Conservation (phyloP, 2,888 invertebrate genomes). For the Xestia ashworthii region DNA sequence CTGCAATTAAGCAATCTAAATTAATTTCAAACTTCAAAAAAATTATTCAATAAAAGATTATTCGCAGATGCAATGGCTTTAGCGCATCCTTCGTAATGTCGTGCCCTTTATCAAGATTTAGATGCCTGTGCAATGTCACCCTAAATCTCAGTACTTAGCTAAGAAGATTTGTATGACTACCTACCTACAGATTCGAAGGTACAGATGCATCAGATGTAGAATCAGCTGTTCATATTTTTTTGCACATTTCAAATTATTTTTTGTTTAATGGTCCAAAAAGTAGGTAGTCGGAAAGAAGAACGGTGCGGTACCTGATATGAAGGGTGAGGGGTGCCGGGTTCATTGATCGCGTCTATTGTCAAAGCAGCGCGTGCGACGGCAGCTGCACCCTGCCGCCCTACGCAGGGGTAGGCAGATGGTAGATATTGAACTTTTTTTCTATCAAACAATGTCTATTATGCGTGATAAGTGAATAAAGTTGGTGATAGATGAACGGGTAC, state of each 20-base stretch:
- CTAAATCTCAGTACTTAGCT: slow-evolving; percentile 6
- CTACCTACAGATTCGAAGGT: background rate
- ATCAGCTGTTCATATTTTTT: slow-evolving; percentile 63
- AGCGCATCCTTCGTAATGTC: background rate
- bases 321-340: slow-evolving; percentile 84
- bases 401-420: slow-evolving; percentile 84
- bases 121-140: background rate
- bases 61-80: background rate
- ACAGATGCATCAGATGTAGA: slow-evolving; percentile 49
- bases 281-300: slow-evolving; percentile 62
- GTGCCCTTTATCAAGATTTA: slow-evolving; percentile 2
- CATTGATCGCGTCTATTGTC: slow-evolving; percentile 88
- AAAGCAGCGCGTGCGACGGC: slow-evolving; percentile 86
- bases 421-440: slow-evolving; percentile 70
- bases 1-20: background rate
- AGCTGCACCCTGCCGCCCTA: slow-evolving; percentile 84
- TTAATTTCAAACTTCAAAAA: background rate
- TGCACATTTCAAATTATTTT: slow-evolving; percentile 27
- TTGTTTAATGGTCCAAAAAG: slow-evolving; percentile 43
- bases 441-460: slow-evolving; percentile 69
- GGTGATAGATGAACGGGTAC: slow-evolving; percentile 57
- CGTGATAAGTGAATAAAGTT: slow-evolving; percentile 61
- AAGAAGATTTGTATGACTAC: background rate
- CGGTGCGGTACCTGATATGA: slow-evolving; percentile 76
- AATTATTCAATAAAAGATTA: no score